phyloP scores from a whole-genome alignment of 1,140 invertebrate species.

The Brachionus rubens region DNA sequence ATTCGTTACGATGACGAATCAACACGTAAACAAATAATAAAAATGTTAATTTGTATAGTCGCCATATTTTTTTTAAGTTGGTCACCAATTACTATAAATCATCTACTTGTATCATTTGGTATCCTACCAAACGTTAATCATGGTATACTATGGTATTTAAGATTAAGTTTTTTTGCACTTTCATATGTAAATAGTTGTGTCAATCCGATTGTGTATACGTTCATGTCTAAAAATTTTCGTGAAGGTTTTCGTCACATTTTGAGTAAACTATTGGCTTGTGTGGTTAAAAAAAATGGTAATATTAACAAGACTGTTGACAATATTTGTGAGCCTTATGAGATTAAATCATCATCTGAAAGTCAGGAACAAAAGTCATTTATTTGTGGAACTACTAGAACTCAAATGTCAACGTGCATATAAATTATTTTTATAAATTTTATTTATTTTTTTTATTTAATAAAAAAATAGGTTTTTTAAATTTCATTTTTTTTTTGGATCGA shows the following conservation, averaged over 20 bases:
- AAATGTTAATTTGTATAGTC: constrained; percentile 71
- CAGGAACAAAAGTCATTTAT: constrained; percentile 15
- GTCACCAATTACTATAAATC: constrained; percentile 68
- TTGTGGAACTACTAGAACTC: constrained; percentile 5
- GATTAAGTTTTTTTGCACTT: constrained; percentile 67
- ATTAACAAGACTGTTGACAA: not conserved
- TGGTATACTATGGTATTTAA: constrained; percentile 66
- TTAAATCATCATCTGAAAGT: constrained; percentile 31
- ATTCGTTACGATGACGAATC: constrained; percentile 21
- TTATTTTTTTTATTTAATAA: not conserved
- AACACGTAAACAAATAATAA: constrained; percentile 63
- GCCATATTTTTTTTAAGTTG: constrained; percentile 70
- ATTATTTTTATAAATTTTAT: not conserved
- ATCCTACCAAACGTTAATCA: constrained; percentile 62
- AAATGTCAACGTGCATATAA: constrained; percentile 18
- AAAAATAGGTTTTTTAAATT: not conserved
- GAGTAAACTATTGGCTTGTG: not conserved
- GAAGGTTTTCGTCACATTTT: constrained; percentile 64
- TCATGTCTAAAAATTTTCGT: constrained; percentile 77
- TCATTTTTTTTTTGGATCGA: not conserved
- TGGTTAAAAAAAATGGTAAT: not conserved
- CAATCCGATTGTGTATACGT: constrained; percentile 75
- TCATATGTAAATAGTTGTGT: constrained; percentile 73
- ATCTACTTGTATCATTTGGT: constrained; percentile 67
- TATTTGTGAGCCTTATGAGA: not conserved